Percentiles rank a stretch among this genome's conserved stretches.
Evolutionary conservation across 2,113 vertebrate species (phyloP).

Genomic region (Otus sunia): DNA sequence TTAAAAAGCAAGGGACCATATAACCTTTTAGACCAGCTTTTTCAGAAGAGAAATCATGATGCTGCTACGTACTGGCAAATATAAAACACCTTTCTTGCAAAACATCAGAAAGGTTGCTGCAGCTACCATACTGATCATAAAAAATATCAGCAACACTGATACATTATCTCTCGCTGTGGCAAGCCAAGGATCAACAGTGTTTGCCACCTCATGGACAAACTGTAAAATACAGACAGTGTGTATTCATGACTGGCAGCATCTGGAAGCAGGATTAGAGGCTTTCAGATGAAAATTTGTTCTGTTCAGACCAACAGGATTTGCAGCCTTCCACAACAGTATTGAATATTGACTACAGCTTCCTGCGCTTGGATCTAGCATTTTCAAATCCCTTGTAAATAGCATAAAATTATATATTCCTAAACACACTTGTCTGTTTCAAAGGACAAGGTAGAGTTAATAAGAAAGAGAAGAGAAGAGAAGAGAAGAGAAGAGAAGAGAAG

Average conservation of each 20-base stretch:
- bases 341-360: not conserved
- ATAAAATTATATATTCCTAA: not conserved
- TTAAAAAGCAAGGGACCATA: not conserved
- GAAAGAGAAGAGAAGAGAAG: not conserved
- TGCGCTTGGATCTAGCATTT: not conserved
- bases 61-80: not conserved
- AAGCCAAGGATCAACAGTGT: not conserved
- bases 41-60: not conserved
- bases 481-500: fast-evolving
- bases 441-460: not conserved
- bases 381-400: not conserved
- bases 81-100: not conserved
- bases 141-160: not conserved
- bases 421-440: not conserved
- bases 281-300: not conserved
- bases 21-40: not conserved
- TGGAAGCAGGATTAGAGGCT: not conserved
- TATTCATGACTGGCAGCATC: not conserved
- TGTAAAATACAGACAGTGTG: not conserved
- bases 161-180: not conserved
- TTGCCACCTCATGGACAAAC: slow-evolving; percentile 37
- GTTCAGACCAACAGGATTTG: not conserved
- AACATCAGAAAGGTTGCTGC: not conserved
- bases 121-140: not conserved
- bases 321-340: not conserved